These are phyloP conservation scores for Leptodirus hochenwartii DNA, from an alignment of 2,888 invertebrate species.

Conservation along the genomic window DNA sequence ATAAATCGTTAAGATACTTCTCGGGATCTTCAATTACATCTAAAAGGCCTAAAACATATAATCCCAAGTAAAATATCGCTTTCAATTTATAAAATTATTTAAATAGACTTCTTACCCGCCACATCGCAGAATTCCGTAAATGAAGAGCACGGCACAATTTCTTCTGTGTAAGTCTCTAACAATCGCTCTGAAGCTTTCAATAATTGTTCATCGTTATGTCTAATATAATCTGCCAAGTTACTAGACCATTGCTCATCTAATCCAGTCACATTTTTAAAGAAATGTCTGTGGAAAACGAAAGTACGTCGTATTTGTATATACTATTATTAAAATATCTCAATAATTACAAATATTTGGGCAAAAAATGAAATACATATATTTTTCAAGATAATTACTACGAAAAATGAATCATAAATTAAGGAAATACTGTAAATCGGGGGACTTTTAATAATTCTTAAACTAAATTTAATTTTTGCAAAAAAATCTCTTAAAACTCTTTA, in stretches of 20 bases:
- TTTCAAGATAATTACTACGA: no score
- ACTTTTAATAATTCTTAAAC: constrained; percentile 42
- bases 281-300: no score
- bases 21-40: constrained; percentile 49
- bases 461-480: no score
- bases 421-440: background rate
- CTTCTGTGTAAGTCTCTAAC: constrained; percentile 66
- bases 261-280: constrained; percentile 45
- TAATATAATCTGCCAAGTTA: constrained; percentile 78
- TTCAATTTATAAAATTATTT: constrained; percentile 4
- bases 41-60: constrained; percentile 35
- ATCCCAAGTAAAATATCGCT: constrained; percentile 4
- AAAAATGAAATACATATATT: no score
- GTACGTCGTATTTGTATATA: constrained; percentile 2
- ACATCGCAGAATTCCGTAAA: constrained; percentile 90
- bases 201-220: constrained; percentile 82
- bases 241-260: constrained; percentile 77
- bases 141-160: constrained; percentile 75
- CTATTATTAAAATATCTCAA: constrained; percentile 1
- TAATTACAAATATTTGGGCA: no score
- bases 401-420: no score
- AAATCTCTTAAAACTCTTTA: no score
- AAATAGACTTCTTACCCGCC: constrained; percentile 37
- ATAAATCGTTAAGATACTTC: constrained; percentile 33
- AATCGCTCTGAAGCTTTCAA: constrained; percentile 75